phyloP scores from a whole-genome alignment of 2,888 invertebrate genomes.

The Prostheceraeus crozeri region DNA sequence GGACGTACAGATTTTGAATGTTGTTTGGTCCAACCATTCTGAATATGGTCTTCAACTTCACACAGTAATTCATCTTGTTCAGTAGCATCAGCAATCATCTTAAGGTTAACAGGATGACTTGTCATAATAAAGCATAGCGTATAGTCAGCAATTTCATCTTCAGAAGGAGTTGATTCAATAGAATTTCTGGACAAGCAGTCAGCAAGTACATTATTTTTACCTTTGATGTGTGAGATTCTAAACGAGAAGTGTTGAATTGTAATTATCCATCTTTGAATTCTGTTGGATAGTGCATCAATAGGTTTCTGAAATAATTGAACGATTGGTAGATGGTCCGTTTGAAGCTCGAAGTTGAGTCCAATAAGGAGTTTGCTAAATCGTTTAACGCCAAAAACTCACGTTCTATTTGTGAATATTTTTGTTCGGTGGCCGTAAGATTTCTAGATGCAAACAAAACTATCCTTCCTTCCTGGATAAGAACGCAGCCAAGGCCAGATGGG shows the following conservation, averaged over 20 bases:
- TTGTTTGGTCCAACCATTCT: not conserved
- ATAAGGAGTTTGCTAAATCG: slow-evolving; percentile 9
- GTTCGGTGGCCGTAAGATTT: slow-evolving; percentile 9
- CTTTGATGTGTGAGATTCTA: not conserved
- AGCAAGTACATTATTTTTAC: slow-evolving; percentile 2
- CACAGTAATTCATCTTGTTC: not conserved
- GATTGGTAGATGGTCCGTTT: slow-evolving; percentile 10
- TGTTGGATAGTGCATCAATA: not conserved
- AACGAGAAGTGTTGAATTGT: slow-evolving; percentile 13
- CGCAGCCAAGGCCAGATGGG: too few relatives aligned
- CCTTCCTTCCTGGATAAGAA: not conserved
- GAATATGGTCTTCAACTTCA: not conserved
- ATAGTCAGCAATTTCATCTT: slow-evolving; percentile 1
- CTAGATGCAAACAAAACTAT: not conserved
- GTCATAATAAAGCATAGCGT: slow-evolving; percentile 1
- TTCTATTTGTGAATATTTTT: slow-evolving; percentile 19
- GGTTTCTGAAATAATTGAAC: slow-evolving; percentile 15
- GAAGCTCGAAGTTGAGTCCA: not conserved
- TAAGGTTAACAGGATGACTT: slow-evolving; percentile 5
- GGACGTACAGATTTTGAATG: too few relatives aligned
- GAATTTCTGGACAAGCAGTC: slow-evolving; percentile 6
- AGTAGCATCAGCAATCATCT: slow-evolving; percentile 7
- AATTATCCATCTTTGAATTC: slow-evolving; percentile 12
- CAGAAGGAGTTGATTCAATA: not conserved
- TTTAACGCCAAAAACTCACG: slow-evolving; percentile 14